Conservation (phyloP, 1,140 invertebrate genomes). For the Linepithema humile region DNA sequence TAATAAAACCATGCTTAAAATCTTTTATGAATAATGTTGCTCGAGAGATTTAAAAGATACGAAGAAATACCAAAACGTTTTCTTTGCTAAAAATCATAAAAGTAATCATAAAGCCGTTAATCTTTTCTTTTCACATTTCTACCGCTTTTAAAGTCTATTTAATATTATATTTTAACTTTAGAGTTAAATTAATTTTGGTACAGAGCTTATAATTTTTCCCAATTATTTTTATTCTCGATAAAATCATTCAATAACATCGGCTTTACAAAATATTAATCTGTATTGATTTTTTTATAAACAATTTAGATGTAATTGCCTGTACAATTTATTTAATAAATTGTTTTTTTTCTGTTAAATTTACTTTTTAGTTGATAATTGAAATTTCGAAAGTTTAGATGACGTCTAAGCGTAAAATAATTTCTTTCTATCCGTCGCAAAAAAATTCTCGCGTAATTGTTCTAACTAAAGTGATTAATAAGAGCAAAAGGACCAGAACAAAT, state of each 20-base stretch:
- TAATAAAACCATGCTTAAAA: background rate
- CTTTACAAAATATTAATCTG: too few relatives aligned
- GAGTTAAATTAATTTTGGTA: too few relatives aligned
- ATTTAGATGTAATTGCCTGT: background rate
- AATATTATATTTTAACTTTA: too few relatives aligned
- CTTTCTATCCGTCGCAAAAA: background rate
- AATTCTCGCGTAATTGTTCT: conserved; percentile 1
- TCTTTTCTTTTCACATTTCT: background rate
- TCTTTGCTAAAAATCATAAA: background rate
- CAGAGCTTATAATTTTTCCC: too few relatives aligned
- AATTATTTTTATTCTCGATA: too few relatives aligned
- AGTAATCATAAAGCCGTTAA: background rate
- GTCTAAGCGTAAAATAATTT: background rate
- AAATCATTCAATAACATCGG: too few relatives aligned
- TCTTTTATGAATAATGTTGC: background rate
- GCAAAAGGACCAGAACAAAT: conserved; percentile 39
- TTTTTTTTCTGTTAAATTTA: too few relatives aligned
- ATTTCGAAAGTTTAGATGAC: background rate
- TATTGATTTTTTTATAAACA: too few relatives aligned
- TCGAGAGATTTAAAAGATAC: background rate
- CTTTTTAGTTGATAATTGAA: background rate
- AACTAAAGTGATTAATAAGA: conserved; percentile 48
- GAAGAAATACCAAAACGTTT: background rate
- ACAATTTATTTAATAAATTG: conserved; percentile 8
- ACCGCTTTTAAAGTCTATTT: background rate